phyloP scores from a whole-genome alignment of 1,140 invertebrate species.

The Probaryconus sp. region DNA sequence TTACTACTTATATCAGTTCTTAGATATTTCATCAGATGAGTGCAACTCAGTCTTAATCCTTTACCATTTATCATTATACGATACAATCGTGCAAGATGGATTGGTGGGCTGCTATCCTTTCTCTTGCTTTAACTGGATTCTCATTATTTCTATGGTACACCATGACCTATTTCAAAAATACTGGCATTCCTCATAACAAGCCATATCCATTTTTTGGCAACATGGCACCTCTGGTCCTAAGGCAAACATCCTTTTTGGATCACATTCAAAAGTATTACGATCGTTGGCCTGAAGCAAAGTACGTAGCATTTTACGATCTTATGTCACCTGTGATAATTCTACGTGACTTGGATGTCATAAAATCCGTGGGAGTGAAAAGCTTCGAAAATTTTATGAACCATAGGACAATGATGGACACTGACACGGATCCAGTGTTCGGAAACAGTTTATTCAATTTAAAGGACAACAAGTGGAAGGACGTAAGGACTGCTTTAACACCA shows the following conservation, averaged over 20 bases:
- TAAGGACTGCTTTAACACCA: slow-evolving; percentile 72
- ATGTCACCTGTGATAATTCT: slow-evolving; percentile 52
- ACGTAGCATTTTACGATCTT: slow-evolving; percentile 68
- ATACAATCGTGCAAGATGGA: too few species aligned
- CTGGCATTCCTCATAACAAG: slow-evolving; percentile 39
- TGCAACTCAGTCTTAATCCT: too few species aligned
- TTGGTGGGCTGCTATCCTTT: too few species aligned
- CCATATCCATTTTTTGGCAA: slow-evolving; percentile 55
- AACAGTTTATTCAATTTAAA: slow-evolving; percentile 78
- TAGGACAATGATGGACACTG: slow-evolving; percentile 70
- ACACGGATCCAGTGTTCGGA: slow-evolving; percentile 78
- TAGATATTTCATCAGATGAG: too few species aligned
- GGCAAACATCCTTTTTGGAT: slow-evolving; percentile 27
- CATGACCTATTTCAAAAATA: slow-evolving; percentile 49
- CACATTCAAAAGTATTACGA: slow-evolving; percentile 38
- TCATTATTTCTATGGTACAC: too few species aligned
- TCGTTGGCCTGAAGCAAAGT: slow-evolving; percentile 35
- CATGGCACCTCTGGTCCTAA: slow-evolving; percentile 29
- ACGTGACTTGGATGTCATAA: slow-evolving; percentile 57
- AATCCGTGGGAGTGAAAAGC: slow-evolving; percentile 80
- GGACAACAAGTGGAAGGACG: slow-evolving; percentile 72
- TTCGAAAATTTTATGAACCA: slow-evolving; percentile 83
- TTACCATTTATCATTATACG: too few species aligned
- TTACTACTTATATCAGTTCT: too few species aligned
- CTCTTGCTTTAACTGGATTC: too few species aligned